These are phyloP conservation scores for Catonia carolina DNA, from an alignment of 2,888 invertebrate species.

Conservation along the genomic window DNA sequence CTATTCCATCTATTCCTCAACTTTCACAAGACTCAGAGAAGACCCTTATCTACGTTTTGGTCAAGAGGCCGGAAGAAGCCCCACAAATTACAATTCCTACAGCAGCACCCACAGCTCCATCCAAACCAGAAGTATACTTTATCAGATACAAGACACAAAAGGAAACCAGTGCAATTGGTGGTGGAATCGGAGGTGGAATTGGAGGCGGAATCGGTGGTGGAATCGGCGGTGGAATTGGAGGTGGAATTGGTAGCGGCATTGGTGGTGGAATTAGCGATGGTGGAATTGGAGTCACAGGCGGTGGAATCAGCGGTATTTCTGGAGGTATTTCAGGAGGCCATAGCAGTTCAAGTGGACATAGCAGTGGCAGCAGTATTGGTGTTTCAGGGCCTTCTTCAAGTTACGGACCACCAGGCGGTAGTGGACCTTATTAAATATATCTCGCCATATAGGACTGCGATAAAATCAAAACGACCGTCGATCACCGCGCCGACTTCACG, in stretches of 20 bases:
- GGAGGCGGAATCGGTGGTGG: constrained; percentile 40
- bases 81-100: constrained; percentile 73
- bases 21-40: constrained; percentile 76
- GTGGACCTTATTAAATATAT: constrained; percentile 34
- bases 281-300: constrained; percentile 44
- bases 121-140: constrained; percentile 87
- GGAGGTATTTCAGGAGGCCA: constrained; percentile 35
- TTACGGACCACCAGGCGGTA: constrained; percentile 36
- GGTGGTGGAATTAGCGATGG: constrained; percentile 38
- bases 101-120: constrained; percentile 71
- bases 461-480: constrained; percentile 7
- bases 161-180: constrained; percentile 41
- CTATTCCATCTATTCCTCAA: constrained; percentile 71
- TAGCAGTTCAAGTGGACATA: constrained; percentile 37
- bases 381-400: constrained; percentile 31
- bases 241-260: constrained; percentile 36
- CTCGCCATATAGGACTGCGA: neutral
- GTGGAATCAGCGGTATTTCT: constrained; percentile 33
- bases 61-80: constrained; percentile 80
- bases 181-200: constrained; percentile 41
- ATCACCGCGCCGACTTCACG: too few species aligned
- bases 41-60: constrained; percentile 80
- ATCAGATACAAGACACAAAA: constrained; percentile 71
- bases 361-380: constrained; percentile 24
- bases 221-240: constrained; percentile 35